These are phyloP conservation scores for Leistus spinibarbis DNA, from an alignment of 2,888 invertebrate genomes.

Conservation along the genomic window DNA sequence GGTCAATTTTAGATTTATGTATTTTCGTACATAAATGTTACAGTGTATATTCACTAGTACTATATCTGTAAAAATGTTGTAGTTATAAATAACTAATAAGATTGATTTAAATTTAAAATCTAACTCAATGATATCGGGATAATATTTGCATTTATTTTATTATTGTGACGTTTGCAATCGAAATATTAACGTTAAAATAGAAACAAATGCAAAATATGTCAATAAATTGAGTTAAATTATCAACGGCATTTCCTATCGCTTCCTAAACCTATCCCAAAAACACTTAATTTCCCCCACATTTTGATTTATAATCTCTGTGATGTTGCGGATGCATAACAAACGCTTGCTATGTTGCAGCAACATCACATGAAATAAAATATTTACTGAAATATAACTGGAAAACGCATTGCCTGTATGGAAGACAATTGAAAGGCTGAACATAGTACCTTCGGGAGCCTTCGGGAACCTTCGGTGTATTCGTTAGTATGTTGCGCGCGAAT, in stretches of 20 bases:
- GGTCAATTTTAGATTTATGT: constrained; percentile 34
- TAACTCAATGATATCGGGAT: neutral
- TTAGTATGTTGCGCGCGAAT: too few species aligned
- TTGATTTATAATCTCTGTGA: too few species aligned
- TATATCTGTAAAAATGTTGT: neutral
- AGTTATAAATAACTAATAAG: neutral
- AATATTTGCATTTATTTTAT: neutral
- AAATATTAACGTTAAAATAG: neutral
- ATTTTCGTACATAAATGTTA: constrained; percentile 36
- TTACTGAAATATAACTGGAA: too few species aligned
- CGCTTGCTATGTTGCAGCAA: too few species aligned
- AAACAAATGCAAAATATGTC: neutral
- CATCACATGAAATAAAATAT: too few species aligned
- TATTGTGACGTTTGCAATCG: neutral
- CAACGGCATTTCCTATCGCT: neutral
- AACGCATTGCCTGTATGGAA: too few species aligned
- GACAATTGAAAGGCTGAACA: too few species aligned
- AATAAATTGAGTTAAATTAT: neutral
- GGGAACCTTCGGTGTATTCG: too few species aligned
- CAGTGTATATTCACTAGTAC: neutral
- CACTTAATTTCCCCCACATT: too few species aligned
- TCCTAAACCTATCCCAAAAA: too few species aligned
- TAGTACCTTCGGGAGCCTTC: too few species aligned
- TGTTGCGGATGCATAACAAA: too few species aligned
- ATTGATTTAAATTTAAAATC: neutral